Conservation (phyloP, 2,113 vertebrate genomes). For the Oryzias celebensis region DNA sequence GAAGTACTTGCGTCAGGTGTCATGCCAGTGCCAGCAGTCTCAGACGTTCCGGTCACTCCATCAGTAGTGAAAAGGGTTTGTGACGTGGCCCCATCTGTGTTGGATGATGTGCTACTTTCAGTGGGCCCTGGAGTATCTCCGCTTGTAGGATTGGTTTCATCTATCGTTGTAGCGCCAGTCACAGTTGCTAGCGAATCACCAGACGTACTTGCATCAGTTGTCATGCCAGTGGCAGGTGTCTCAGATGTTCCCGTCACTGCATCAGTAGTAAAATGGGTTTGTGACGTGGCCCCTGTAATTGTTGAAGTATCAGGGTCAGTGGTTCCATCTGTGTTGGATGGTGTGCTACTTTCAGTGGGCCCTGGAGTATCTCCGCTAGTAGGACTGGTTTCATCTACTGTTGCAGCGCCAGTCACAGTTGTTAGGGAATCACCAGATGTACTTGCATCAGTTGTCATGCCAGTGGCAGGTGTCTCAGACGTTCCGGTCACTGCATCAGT, state of each 20-base stretch:
- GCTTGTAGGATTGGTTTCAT: no score
- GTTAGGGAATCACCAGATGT: not conserved
- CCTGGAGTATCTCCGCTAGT: not conserved
- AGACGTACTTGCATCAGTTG: no score
- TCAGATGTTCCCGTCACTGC: no score
- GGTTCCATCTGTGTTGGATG: not conserved
- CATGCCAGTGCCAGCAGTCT: not conserved
- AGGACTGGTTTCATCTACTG: rapidly evolving
- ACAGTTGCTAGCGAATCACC: no score
- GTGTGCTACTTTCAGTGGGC: not conserved
- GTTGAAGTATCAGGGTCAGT: no score
- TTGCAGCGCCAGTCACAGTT: rapidly evolving
- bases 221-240: no score
- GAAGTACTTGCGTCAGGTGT: not conserved
- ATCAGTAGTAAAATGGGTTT: no score
- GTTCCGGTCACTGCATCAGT: not conserved
- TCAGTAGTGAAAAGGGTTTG: no score
- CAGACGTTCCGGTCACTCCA: not conserved
- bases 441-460: not conserved
- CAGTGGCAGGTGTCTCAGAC: not conserved
- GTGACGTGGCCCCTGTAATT: no score
- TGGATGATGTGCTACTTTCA: not conserved
- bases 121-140: no score
- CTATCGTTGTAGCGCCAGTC: no score
- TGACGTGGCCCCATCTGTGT: not conserved